Conservation (phyloP, 2,888 invertebrate species). For the Clitarchus hookeri region DNA sequence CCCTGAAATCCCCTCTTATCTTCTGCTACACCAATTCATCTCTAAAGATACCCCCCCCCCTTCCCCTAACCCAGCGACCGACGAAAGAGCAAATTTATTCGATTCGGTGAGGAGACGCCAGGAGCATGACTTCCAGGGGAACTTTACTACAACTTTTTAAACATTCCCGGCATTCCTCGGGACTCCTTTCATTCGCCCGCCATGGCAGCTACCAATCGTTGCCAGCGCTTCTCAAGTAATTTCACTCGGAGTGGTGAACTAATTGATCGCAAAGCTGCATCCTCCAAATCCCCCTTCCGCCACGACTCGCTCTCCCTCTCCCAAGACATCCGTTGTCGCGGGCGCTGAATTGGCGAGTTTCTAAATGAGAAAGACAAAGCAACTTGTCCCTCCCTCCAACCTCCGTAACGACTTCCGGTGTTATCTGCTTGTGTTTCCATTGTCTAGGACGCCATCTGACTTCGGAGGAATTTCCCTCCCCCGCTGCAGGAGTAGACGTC, state of each 20-base stretch:
- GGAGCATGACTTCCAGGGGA: conserved; percentile 8
- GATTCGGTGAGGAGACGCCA: neutral
- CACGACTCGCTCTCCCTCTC: neutral
- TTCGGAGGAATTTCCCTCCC: neutral
- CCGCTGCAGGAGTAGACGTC: too few species aligned
- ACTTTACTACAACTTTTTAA: conserved; percentile 19
- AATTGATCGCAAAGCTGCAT: conserved; percentile 12
- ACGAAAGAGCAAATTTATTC: conserved; percentile 20
- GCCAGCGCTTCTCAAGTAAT: conserved; percentile 19
- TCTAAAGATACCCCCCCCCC: conserved; percentile 1
- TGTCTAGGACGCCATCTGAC: neutral
- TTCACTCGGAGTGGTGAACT: conserved; percentile 17
- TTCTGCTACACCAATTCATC: conserved; percentile 19
- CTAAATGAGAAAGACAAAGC: neutral
- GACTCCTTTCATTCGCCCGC: conserved; percentile 6
- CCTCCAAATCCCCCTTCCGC: neutral
- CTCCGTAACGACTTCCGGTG: neutral
- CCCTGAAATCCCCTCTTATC: neutral
- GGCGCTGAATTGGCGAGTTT: neutral
- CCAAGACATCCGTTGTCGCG: neutral
- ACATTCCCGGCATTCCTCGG: conserved; percentile 3
- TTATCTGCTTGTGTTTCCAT: neutral
- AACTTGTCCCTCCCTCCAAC: too few species aligned
- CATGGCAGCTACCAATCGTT: neutral
- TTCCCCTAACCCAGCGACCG: neutral